Conservation (phyloP, 1,140 invertebrate species). For the Leptinotarsa texana region DNA sequence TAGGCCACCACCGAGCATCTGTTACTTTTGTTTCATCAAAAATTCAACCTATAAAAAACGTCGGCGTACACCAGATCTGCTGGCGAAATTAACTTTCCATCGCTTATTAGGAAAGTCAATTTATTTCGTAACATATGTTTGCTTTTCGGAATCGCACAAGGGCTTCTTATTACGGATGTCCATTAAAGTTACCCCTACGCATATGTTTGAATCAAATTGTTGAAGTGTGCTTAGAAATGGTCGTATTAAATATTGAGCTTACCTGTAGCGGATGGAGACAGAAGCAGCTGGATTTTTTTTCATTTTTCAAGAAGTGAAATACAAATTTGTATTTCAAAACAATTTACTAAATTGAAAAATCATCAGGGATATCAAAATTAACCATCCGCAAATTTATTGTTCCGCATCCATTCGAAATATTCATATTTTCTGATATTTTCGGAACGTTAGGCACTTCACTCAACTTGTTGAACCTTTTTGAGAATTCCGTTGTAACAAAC, state of each 20-base stretch:
- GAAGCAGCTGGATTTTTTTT: too few species aligned
- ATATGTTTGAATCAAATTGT: not conserved
- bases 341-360: too few species aligned
- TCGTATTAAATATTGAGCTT: not conserved
- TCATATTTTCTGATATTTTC: too few species aligned
- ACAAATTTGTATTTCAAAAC: too few species aligned
- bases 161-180: not conserved
- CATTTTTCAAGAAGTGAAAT: too few species aligned
- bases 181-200: not conserved
- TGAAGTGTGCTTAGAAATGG: not conserved
- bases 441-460: too few species aligned
- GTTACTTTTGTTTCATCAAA: constrained; percentile 22
- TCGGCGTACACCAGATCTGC: constrained; percentile 6
- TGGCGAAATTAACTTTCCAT: constrained; percentile 28
- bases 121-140: constrained; percentile 32
- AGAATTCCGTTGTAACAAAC: too few species aligned
- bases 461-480: too few species aligned
- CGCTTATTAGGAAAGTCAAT: constrained; percentile 32
- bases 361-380: too few species aligned
- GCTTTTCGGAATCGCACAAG: constrained; percentile 13
- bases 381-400: too few species aligned
- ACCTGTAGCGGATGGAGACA: too few species aligned
- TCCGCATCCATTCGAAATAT: too few species aligned
- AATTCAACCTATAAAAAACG: constrained; percentile 13
- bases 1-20: constrained; percentile 5